Evolutionary conservation across 2,888 invertebrate species (phyloP).

Genomic region (Cataglyphis altisquamis): DNA sequence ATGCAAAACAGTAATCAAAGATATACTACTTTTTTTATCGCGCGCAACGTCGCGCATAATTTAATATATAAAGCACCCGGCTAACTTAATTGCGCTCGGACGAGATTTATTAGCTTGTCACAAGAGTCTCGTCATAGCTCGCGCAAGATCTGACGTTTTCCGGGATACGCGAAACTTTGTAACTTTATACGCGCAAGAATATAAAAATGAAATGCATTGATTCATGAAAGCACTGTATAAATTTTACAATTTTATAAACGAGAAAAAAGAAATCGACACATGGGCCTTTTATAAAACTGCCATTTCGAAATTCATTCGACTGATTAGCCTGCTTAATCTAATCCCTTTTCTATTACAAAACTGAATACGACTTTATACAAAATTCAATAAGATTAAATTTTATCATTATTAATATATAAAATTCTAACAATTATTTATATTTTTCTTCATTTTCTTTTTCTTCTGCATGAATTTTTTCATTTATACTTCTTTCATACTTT

Average conservation of each 20-base stretch:
- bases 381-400: conserved; percentile 24
- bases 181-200: not conserved
- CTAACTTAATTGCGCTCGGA: conserved; percentile 39
- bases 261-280: not conserved
- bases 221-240: not conserved
- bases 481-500: not conserved
- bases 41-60: conserved; percentile 50
- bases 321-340: conserved; percentile 2
- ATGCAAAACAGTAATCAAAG: conserved; percentile 51
- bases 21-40: conserved; percentile 38
- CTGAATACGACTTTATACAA: not conserved
- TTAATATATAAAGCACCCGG: conserved; percentile 55
- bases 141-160: not conserved
- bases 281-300: not conserved
- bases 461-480: conserved; percentile 20
- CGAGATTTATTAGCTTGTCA: conserved; percentile 49
- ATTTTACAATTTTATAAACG: conserved; percentile 1
- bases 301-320: not conserved
- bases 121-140: conserved; percentile 25
- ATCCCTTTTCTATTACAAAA: not conserved
- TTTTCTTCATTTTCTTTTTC: not conserved
- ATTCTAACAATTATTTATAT: not conserved
- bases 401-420: conserved; percentile 13
- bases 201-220: not conserved
- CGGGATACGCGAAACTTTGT: not conserved